Evolutionary conservation across 2,888 invertebrate species (phyloP), one percentile per base, ranked within the genome.

Genomic region (Stenotaenia linearis): DNA sequence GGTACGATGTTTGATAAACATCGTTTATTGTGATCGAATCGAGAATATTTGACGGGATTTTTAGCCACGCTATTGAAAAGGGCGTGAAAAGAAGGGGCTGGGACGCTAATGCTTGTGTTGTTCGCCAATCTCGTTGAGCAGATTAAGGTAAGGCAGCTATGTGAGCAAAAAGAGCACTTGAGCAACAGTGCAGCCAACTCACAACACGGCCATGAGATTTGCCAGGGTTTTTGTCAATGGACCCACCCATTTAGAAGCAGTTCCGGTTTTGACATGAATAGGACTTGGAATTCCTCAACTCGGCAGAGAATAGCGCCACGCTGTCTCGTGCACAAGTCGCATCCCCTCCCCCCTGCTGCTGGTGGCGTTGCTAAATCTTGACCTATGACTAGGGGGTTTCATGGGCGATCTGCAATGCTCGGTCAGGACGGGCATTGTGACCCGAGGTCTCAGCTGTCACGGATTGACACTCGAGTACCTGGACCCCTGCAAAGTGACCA

Each of bases 191-290:
- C 50, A 50, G 50, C 50, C 50, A 50, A 50, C 50, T 50, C 50
- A 50, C 50, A 50, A 50, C 50, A 50, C 50, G 50, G 50, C 50
- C 50, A 50, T 28, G 69, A 69, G 69, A 69, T 69, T 69, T 69
- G 28, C 69, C 50, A 28, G 25, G 25, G 25, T 69, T 69, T 56
- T 69, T 69, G 69, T 69, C 69, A 69, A 69, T 69, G 69, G 69
- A 69, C 25, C 25, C 69, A 69, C 12, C 69, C 69, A 69, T 69
- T 69, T 28, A 69, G 69, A 69, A 28, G 28, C 69, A 69, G 69
- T 69, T 69, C 69, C 69, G 69, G 69, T 69, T 69, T 69, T 69
- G 69, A 69, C 69, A 28, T 69, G 69, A 69, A 69, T 69, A 69
- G 69, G 28, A 69, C 69, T 69, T 0, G 25, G 28, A 69, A 69